Evolutionary conservation across 2,888 invertebrate species (phyloP).

Genomic region (Calameuta idolon): DNA sequence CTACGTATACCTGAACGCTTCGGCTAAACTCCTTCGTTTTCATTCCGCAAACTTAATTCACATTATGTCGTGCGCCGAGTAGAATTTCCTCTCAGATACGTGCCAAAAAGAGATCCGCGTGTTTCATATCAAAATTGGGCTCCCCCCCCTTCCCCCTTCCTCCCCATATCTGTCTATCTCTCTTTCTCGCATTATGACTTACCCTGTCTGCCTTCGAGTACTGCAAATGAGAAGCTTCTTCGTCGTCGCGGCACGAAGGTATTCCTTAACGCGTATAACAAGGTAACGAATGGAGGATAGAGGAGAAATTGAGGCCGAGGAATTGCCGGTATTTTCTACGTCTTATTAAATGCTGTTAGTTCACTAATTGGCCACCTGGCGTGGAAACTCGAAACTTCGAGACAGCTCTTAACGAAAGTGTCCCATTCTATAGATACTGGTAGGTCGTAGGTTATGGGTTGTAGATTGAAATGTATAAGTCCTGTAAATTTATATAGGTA

Average conservation of each 20-base stretch:
- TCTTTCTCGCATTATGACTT: background rate
- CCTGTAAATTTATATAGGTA: background rate
- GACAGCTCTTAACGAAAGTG: background rate
- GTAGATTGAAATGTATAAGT: background rate
- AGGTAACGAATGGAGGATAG: background rate
- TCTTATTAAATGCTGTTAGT: background rate
- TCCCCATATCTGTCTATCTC: no score
- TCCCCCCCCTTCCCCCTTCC: background rate
- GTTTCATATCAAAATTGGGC: background rate
- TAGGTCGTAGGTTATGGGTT: background rate
- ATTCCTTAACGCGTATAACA: background rate
- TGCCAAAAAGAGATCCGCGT: background rate
- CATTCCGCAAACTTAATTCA: slow-evolving; percentile 32
- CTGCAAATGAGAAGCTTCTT: background rate
- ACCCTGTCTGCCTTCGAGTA: background rate
- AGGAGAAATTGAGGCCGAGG: background rate
- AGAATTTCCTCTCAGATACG: background rate
- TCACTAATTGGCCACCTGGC: background rate
- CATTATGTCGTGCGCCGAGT: slow-evolving; percentile 22
- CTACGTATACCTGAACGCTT: background rate
- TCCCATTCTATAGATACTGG: background rate
- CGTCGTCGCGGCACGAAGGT: background rate
- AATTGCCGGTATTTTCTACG: background rate
- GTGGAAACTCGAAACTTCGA: background rate
- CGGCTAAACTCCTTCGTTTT: background rate